These are phyloP conservation scores for Momotus momota DNA, from an alignment of 2,797 vertebrate species.

Conservation along the genomic window DNA sequence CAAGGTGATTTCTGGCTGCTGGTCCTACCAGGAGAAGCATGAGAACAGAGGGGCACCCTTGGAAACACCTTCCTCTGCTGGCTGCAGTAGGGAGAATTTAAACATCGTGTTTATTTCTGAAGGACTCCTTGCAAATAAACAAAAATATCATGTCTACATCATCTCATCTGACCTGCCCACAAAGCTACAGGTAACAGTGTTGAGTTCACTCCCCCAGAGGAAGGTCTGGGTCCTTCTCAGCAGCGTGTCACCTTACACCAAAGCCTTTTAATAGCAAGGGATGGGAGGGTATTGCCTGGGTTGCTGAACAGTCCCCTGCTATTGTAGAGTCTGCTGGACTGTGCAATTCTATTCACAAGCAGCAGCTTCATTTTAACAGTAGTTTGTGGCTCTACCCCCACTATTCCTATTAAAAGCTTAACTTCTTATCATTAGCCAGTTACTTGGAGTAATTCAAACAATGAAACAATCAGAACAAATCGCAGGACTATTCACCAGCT, in stretches of 20 bases:
- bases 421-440: not conserved
- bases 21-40: not conserved
- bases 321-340: not conserved
- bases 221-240: not conserved
- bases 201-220: not conserved
- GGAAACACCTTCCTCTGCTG: not conserved
- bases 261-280: not conserved
- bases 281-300: not conserved
- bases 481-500: slow-evolving; percentile 7
- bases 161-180: not conserved
- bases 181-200: not conserved
- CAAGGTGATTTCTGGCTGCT: not conserved
- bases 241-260: not conserved
- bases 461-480: slow-evolving; percentile 2
- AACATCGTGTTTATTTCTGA: not conserved
- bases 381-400: not conserved
- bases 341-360: not conserved
- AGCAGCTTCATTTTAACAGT: not conserved
- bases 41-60: not conserved
- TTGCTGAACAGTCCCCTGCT: not conserved
- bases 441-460: not conserved
- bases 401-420: not conserved
- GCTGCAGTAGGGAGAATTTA: not conserved
- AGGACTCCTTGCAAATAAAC: not conserved
- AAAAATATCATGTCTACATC: rapidly evolving